Base-by-base conservation (phyloP, 2,113 vertebrate genomes). In the Prunella himalayana region DNA sequence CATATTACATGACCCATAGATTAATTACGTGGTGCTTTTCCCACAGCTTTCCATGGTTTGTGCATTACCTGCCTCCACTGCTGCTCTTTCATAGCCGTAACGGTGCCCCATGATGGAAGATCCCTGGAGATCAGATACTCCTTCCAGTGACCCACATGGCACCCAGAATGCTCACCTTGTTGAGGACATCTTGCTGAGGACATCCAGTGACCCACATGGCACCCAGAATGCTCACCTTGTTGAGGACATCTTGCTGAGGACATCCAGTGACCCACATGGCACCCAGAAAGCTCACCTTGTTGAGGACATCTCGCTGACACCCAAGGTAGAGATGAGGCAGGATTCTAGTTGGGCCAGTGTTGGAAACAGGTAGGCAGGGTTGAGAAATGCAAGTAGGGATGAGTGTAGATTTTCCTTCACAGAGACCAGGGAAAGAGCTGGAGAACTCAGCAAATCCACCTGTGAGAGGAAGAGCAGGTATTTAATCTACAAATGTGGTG, bases 241-340 rank as follows among this genome's bases (percentile, higher is more conserved):
- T 99, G 60, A 99, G 99, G 47, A 47, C 47, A 23, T 47, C 47
- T 49, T 23, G 11, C 47, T 49, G 47, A 49, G 47, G 47, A 49
- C 47, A 49, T 24, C 47, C 39, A 45, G 41, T 16, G 45, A 94
- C 87, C 41, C 77, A 47, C 11, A 1, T 3, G 61, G 57, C 73
- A 70, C 85, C 59, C 70, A 85, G 81, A 92, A 81, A 2, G 30
- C 97, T 93, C 95, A 99, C 99, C 99, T 99, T 98, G 98, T 99
- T 99, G 59, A 99, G 99, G 68, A 99, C 99, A 65, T 99, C 99
- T 27, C 99, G 97, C 97, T 99, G 99, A 94, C 99, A 99, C 93
- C 99, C 99, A 71, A 99, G 98, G 93, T 99, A 99, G 68, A 99
- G 98, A 96, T 99, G 99, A 60, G 99, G 98, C 94, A 99, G 98